A percentile compares a stretch with the other conserved stretches of the same genome.
These are phyloP conservation scores for Bellardia pandia DNA, from an alignment of 2,888 invertebrate genomes.

Conservation along the genomic window DNA sequence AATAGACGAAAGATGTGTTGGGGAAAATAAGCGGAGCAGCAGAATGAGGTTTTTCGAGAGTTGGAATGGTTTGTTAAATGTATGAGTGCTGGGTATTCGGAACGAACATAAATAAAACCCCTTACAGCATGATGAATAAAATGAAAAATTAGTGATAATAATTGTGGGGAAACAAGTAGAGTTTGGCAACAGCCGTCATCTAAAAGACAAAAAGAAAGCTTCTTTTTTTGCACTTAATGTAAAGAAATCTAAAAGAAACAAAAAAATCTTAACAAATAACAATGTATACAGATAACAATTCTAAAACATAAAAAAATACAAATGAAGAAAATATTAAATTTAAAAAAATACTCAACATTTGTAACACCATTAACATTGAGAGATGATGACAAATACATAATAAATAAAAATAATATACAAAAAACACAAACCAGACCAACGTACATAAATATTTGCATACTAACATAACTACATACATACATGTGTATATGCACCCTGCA, in stretches of 20 bases:
- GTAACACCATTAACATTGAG: constrained; percentile 38
- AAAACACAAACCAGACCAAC: background rate
- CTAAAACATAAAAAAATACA: constrained; percentile 27
- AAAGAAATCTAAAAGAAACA: constrained; percentile 16
- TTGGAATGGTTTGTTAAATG: constrained; percentile 38
- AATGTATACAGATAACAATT: background rate
- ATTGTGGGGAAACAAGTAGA: constrained; percentile 34
- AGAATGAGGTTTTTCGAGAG: constrained; percentile 4
- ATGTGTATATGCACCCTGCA: background rate
- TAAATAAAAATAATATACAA: too few species aligned
- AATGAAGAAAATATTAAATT: constrained; percentile 37
- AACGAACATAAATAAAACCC: constrained; percentile 31
- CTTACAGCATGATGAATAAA: constrained; percentile 6
- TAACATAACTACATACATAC: background rate
- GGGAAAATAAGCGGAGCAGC: constrained; percentile 7
- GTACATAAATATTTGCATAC: background rate
- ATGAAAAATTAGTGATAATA: constrained; percentile 39
- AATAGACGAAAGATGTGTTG: constrained; percentile 46
- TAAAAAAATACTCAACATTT: constrained; percentile 21
- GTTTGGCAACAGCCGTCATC: constrained; percentile 24
- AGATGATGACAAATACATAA: background rate
- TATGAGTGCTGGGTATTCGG: constrained; percentile 14
- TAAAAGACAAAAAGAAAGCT: constrained; percentile 4
- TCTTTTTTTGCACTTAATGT: background rate
- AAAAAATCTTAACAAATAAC: background rate